Evolutionary conservation across 2,888 invertebrate species (phyloP).

Genomic region (Drosophila prolongata): DNA sequence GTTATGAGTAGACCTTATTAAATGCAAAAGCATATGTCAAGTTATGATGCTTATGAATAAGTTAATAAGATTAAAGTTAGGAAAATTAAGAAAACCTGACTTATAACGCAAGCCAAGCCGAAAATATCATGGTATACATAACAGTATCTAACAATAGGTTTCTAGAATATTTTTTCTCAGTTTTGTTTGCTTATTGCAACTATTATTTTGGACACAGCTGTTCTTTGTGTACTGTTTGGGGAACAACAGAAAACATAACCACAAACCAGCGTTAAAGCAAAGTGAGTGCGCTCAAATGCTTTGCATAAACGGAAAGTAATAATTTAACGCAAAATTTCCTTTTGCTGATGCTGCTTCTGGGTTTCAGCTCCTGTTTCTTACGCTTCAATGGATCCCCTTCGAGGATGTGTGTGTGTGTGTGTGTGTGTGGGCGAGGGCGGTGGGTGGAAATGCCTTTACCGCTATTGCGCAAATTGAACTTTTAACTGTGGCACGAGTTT

Average conservation of each 20-base stretch:
- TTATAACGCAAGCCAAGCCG: too few relatives aligned
- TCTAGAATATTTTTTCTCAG: not conserved
- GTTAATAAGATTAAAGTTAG: too few relatives aligned
- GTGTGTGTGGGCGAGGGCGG: constrained; percentile 35
- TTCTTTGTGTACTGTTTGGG: constrained; percentile 19
- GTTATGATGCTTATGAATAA: too few relatives aligned
- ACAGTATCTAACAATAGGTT: too few relatives aligned
- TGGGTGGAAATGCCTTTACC: constrained; percentile 58
- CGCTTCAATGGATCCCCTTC: constrained; percentile 71
- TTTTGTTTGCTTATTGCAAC: not conserved
- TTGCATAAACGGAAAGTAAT: constrained; percentile 82
- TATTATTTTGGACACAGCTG: not conserved
- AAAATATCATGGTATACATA: too few relatives aligned
- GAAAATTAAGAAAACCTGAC: too few relatives aligned
- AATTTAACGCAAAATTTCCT: constrained; percentile 83
- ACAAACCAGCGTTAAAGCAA: constrained; percentile 56
- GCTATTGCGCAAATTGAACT: constrained; percentile 82
- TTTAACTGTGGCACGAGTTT: constrained; percentile 73
- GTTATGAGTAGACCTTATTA: too few relatives aligned
- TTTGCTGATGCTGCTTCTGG: constrained; percentile 66
- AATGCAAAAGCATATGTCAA: too few relatives aligned
- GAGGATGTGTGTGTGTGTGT: constrained; percentile 20
- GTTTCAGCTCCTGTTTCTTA: constrained; percentile 70
- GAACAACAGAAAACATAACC: constrained; percentile 52
- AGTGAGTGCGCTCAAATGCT: constrained; percentile 77